These are phyloP conservation scores for Caprella mutica DNA, from an alignment of 2,888 invertebrate species.

Conservation along the genomic window DNA sequence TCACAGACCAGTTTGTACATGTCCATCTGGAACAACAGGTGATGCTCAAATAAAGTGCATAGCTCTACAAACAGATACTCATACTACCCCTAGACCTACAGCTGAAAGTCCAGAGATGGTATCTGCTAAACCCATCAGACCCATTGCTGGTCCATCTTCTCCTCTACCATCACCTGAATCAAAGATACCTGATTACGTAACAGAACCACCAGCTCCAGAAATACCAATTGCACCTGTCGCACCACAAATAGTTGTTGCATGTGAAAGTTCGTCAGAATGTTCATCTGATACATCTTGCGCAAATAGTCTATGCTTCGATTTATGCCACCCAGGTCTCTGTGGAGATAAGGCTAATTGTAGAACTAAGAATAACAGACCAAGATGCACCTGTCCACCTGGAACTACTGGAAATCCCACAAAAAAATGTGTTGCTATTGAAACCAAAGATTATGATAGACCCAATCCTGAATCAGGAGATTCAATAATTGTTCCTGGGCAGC, in stretches of 20 bases:
- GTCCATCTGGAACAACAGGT: constrained; percentile 76
- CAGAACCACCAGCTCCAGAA: background rate
- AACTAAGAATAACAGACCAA: constrained; percentile 68
- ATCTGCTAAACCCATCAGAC: constrained; percentile 3
- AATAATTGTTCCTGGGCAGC: background rate
- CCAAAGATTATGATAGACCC: background rate
- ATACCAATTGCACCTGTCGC: background rate
- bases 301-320: constrained; percentile 42
- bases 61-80: constrained; percentile 9
- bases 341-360: constrained; percentile 72
- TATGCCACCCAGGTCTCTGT: constrained; percentile 65
- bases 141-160: background rate
- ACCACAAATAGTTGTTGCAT: background rate
- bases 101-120: background rate
- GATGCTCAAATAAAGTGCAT: constrained; percentile 49
- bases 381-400: constrained; percentile 72
- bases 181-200: background rate
- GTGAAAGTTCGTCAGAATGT: constrained; percentile 24
- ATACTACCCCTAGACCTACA: background rate
- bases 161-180: too few relatives aligned
- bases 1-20: constrained; percentile 74
- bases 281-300: constrained; percentile 21
- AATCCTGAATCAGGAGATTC: background rate
- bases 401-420: constrained; percentile 36
- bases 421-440: constrained; percentile 11